Conservation (phyloP, 2,113 vertebrate genomes). For the Pelecanus crispus region DNA sequence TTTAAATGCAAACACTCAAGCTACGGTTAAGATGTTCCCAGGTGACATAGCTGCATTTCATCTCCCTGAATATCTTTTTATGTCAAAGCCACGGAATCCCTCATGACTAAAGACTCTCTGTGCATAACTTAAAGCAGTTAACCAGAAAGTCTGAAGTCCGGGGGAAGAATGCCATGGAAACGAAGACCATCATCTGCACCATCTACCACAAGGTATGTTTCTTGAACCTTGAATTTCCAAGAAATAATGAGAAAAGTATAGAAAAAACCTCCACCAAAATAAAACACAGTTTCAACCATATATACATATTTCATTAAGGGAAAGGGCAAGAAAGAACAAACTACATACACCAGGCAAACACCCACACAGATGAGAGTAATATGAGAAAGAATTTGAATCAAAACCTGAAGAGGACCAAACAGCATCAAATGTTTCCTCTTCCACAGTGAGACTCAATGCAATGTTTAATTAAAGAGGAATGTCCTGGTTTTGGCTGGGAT, state of each 20-base stretch:
- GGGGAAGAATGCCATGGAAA: not conserved
- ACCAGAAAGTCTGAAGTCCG: not conserved
- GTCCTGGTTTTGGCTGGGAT: no score
- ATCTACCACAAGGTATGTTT: rapidly evolving
- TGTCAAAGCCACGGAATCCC: not conserved
- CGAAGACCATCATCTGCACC: not conserved
- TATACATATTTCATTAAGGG: not conserved
- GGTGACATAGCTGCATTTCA: not conserved
- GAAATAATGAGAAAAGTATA: not conserved
- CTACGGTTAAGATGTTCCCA: not conserved
- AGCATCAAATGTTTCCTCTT: not conserved
- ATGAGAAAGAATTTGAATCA: not conserved
- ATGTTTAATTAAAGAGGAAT: not conserved
- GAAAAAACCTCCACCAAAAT: not conserved
- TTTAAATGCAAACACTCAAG: not conserved
- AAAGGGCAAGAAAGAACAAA: not conserved
- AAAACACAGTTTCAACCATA: not conserved
- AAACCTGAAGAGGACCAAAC: not conserved
- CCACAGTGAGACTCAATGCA: not conserved
- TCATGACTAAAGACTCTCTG: not conserved
- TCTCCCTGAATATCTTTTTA: not conserved
- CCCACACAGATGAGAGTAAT: not conserved
- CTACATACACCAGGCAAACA: not conserved
- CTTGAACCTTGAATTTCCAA: not conserved
- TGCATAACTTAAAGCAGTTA: not conserved